A percentile compares a stretch with the other conserved stretches of the same genome.
Conservation (phyloP, 2,113 vertebrate genomes). For the Daboia siamensis region DNA sequence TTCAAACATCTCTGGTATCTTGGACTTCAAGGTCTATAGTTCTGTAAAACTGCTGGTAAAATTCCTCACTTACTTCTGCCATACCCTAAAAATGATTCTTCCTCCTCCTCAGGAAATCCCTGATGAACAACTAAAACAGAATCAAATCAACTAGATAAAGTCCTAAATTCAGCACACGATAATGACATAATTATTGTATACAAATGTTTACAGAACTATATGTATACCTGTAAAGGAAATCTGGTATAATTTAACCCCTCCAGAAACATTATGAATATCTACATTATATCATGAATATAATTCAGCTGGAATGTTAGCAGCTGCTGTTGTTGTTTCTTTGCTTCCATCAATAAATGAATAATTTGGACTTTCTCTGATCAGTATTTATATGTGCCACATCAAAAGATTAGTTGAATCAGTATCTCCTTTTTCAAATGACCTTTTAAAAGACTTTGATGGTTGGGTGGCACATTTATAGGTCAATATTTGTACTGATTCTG, state of each 20-base stretch:
- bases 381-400: not conserved
- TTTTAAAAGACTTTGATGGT: constrained; percentile 17
- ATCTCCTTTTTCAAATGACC: constrained; percentile 8
- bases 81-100: not conserved
- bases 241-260: not conserved
- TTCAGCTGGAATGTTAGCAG: not conserved
- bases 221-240: not conserved
- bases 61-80: not conserved
- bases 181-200: not conserved
- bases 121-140: not conserved
- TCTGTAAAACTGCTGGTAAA: not conserved
- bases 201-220: not conserved
- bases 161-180: not conserved
- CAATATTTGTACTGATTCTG: not conserved
- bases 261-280: not conserved
- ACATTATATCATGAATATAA: not conserved
- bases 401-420: not conserved
- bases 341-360: constrained; percentile 3
- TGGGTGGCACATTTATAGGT: constrained; percentile 37
- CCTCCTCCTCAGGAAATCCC: not conserved
- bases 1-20: not conserved
- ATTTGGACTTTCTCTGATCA: constrained; percentile 8
- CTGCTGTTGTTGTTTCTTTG: not conserved
- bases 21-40: not conserved
- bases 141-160: not conserved